Percentiles rank a stretch among this genome's conserved stretches.
phyloP scores from a whole-genome alignment of 2,888 invertebrate genomes.

The Smittia sp. region DNA sequence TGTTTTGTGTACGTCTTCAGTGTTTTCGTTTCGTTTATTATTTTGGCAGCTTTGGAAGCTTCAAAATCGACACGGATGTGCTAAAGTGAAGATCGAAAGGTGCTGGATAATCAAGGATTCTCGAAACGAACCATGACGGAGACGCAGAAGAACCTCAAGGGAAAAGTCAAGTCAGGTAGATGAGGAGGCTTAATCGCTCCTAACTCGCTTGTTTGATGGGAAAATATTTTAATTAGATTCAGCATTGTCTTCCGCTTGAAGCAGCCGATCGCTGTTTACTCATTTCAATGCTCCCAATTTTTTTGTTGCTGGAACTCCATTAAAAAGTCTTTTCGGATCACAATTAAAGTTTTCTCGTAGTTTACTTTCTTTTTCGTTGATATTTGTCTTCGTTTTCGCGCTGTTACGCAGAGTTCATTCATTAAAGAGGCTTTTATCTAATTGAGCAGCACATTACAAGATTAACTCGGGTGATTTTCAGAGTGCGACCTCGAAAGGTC shows the following conservation, averaged over 20 bases:
- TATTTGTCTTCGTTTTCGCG: no score
- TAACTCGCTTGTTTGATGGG: slow-evolving; percentile 29
- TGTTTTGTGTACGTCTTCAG: slow-evolving; percentile 40
- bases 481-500: no score
- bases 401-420: no score
- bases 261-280: neutral
- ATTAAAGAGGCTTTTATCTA: no score
- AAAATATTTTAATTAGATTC: slow-evolving; percentile 40
- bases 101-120: no score
- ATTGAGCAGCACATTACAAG: no score
- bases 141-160: slow-evolving; percentile 33
- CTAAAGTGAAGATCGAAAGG: neutral
- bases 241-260: slow-evolving; percentile 29
- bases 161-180: slow-evolving; percentile 38
- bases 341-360: slow-evolving; percentile 7
- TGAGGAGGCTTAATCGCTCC: neutral
- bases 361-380: neutral
- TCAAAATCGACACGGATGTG: neutral
- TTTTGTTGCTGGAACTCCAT: neutral
- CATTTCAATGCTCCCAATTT: neutral
- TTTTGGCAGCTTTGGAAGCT: slow-evolving; percentile 1
- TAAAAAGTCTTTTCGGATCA: neutral
- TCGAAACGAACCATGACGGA: no score
- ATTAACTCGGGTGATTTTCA: no score
- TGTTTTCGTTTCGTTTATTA: slow-evolving; percentile 30